Evolutionary conservation across 2,113 vertebrate species (phyloP).

Genomic region (Phyllopteryx taeniolatus): DNA sequence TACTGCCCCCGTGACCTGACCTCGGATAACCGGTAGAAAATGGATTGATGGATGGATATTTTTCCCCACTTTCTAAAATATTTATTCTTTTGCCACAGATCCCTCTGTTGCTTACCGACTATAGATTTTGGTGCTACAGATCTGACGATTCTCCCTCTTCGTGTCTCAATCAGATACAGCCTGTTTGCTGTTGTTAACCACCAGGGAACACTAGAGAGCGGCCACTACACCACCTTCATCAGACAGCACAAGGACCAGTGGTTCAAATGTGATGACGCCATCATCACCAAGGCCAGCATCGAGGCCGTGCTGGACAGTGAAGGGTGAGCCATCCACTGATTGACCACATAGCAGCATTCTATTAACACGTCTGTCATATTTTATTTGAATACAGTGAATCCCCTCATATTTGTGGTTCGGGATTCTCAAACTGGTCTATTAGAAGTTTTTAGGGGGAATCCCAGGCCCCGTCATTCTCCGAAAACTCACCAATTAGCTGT

Average conservation of each 20-base stretch:
- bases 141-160: background rate
- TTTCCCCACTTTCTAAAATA: background rate
- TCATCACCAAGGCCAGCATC: slow-evolving; percentile 99
- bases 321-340: slow-evolving; percentile 77
- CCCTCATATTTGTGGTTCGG: no score
- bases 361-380: background rate
- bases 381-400: no score
- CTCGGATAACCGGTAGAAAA: no score
- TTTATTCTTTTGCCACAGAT: background rate
- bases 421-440: no score
- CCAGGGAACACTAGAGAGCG: slow-evolving; percentile 97
- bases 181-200: slow-evolving; percentile 98
- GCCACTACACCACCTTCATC: slow-evolving; percentile 99
- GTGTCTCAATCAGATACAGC: slow-evolving; percentile 80
- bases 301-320: slow-evolving; percentile 97
- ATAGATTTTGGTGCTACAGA: background rate
- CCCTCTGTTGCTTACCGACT: background rate
- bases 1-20: no score
- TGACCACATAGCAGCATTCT: background rate
- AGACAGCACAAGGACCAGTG: slow-evolving; percentile 99
- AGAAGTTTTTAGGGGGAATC: no score
- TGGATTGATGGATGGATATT: no score
- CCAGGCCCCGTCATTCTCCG: no score
- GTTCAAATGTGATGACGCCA: slow-evolving; percentile 99
- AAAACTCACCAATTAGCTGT: no score